These are phyloP conservation scores for Stegodyphus mimosarum DNA, from an alignment of 1,140 invertebrate genomes.

Conservation along the genomic window DNA sequence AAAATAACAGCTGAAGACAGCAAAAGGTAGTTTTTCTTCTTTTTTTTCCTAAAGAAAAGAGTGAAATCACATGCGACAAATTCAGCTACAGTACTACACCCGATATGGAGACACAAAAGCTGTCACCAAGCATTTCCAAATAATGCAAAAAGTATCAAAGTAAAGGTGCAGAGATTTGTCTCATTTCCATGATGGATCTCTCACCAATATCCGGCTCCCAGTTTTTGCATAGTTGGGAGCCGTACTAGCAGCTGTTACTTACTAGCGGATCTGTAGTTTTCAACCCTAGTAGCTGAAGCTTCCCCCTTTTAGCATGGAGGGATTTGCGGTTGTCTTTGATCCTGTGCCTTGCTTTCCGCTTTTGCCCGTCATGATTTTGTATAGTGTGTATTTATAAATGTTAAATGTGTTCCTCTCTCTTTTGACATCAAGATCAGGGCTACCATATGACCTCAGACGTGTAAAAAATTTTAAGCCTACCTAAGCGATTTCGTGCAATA, in stretches of 20 bases:
- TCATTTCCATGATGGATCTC: slow-evolving; percentile 4
- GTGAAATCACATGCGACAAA: not conserved
- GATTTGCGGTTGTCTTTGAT: too few relatives aligned
- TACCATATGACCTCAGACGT: too few relatives aligned
- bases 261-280: not conserved
- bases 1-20: too few relatives aligned
- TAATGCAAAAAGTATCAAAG: not conserved
- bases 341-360: too few relatives aligned
- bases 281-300: not conserved
- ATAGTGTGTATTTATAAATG: too few relatives aligned
- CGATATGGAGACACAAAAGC: not conserved
- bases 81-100: not conserved
- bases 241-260: not conserved
- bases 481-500: too few relatives aligned
- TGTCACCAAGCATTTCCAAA: not conserved
- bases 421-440: too few relatives aligned
- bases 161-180: not conserved
- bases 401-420: too few relatives aligned
- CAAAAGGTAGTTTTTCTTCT: too few relatives aligned
- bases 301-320: not conserved
- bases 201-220: slow-evolving; percentile 1
- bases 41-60: too few relatives aligned
- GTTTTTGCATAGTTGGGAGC: not conserved
- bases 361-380: too few relatives aligned
- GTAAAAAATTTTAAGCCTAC: too few relatives aligned